Conservation (phyloP, 2,797 vertebrate genomes). For the Gobionotothen gibberifrons region DNA sequence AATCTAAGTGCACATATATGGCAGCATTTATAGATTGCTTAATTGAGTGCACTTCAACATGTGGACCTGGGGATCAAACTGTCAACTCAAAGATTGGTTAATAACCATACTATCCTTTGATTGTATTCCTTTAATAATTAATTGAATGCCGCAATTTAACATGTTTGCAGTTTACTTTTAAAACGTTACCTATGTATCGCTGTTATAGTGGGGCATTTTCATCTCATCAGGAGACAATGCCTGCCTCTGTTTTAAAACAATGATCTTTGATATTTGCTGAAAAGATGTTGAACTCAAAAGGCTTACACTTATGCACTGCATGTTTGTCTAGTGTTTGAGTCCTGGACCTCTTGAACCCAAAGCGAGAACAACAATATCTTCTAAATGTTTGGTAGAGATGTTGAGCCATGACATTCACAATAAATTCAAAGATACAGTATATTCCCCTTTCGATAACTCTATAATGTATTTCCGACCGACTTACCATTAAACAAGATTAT, state of each 20-base stretch:
- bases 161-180: background rate
- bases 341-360: background rate
- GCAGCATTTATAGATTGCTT: background rate
- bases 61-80: background rate
- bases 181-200: background rate
- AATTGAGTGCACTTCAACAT: background rate
- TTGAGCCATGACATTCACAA: background rate
- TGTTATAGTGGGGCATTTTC: background rate
- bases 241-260: background rate
- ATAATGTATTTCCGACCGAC: background rate
- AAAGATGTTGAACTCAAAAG: background rate
- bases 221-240: background rate
- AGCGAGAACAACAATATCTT: background rate
- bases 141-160: too few species aligned
- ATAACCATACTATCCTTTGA: background rate
- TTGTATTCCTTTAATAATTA: too few species aligned
- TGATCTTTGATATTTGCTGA: background rate
- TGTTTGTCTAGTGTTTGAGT: background rate
- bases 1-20: slow-evolving; percentile 2
- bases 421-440: background rate
- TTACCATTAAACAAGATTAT: background rate
- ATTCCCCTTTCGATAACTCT: background rate
- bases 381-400: background rate
- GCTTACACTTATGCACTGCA: background rate
- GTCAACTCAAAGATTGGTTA: background rate